A percentile compares a stretch with the other conserved stretches of the same genome.
Evolutionary conservation across 2,113 vertebrate species (phyloP).

Genomic region (Poeciliopsis turrubarensis): DNA sequence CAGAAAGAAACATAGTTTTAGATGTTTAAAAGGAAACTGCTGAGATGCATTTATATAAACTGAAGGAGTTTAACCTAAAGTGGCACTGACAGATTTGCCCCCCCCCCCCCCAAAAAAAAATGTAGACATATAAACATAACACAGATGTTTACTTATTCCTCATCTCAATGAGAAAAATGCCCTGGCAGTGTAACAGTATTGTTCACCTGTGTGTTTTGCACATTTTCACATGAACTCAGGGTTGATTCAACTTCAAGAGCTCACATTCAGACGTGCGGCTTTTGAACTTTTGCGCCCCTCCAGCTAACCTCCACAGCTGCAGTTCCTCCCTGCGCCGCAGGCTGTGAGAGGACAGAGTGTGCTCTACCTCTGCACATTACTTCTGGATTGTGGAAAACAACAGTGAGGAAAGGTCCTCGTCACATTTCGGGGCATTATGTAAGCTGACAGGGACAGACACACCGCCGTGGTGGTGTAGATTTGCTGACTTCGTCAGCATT

Average conservation of each 20-base stretch:
- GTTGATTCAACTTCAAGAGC: slow-evolving; percentile 22
- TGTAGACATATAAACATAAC: background rate
- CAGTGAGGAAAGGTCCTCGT: slow-evolving; percentile 3
- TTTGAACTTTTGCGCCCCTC: slow-evolving; percentile 34
- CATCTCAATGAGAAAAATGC: slow-evolving; percentile 2
- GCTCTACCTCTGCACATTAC: slow-evolving; percentile 24
- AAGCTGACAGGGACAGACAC: slow-evolving; percentile 17
- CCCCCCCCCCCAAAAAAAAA: no score
- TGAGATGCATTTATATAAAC: no score
- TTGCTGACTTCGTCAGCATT: background rate
- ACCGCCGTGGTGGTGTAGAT: background rate
- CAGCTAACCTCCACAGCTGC: slow-evolving; percentile 16
- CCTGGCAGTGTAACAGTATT: background rate
- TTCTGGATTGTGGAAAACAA: slow-evolving; percentile 25
- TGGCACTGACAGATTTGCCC: no score
- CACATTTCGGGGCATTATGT: slow-evolving; percentile 32
- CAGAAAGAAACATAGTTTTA: slow-evolving; percentile 3
- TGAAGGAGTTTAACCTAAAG: no score
- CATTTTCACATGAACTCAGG: background rate
- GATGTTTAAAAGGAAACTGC: no score
- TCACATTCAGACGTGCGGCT: background rate
- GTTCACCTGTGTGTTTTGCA: background rate
- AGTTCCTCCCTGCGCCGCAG: background rate
- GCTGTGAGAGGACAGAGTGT: slow-evolving; percentile 27
- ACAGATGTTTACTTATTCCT: background rate